Base-by-base conservation (phyloP, 2,888 invertebrate species). In the Cinara cedri region DNA sequence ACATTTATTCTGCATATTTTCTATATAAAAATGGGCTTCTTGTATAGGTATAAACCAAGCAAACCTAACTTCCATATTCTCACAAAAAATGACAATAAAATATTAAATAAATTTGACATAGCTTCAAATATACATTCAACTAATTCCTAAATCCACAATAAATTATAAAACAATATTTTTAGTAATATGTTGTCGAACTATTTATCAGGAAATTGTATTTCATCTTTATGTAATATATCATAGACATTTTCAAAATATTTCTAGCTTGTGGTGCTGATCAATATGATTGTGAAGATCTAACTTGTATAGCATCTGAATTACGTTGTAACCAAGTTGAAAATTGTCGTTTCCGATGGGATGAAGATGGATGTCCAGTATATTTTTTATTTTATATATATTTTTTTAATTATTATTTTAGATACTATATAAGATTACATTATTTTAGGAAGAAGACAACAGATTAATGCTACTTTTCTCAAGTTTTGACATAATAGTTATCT, bases 261-360 rank as follows among this genome's bases (percentile, higher is more conserved):
- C 21, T 84, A 87, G 89, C 86, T 54, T 88, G 90, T 82, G 85
- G 84, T 0, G 87, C 85, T 0, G 86, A 87, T 1, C 94, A 95
- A 84, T 94, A 92, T 84, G 92, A 95, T 86, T 96, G 96, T 84
- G 93, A 94, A 83, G 96, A 96, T 85, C 90, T 91, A 75, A 93
- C 93, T 0, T 97, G 97, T 87, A 96, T 97, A 82, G 89, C 90
- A 49, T 83, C 82, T 0, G 84, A 85, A 0, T 87, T 97, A 51
- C 87, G 86, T 80, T 97, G 97, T 85, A 93, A 97, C 85, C 85
- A 87, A 0, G 87, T 89, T 55, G 89, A 89, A 74, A 94, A 97
- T 86, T 97, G 97, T 86, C 90, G 93, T 82, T 91, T 93, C 83
- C 90, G 92, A 76, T 91, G 91, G 86, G 96, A 96, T 84, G 95